Evolutionary conservation across 2,113 vertebrate species (phyloP).

Genomic region (Rhegmatorhina hoffmannsi): DNA sequence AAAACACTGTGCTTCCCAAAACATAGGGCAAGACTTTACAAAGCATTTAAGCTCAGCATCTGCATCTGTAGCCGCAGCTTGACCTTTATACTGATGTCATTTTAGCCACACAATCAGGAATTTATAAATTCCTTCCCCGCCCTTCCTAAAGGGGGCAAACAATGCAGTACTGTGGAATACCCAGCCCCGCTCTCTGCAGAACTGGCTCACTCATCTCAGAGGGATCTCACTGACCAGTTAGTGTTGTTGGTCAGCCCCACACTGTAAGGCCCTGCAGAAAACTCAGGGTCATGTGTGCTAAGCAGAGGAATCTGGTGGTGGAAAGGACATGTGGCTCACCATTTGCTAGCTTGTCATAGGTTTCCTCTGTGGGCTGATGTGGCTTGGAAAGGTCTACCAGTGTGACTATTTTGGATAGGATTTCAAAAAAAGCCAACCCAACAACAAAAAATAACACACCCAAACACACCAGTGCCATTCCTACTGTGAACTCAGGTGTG

Average conservation of each 20-base stretch:
- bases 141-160: background rate
- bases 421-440: background rate
- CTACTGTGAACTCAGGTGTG: background rate
- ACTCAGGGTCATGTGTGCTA: background rate
- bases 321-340: background rate
- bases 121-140: background rate
- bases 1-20: background rate
- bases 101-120: background rate
- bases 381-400: conserved; percentile 35
- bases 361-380: background rate
- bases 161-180: background rate
- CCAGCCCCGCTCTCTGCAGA: background rate
- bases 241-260: fast-evolving
- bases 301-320: too few relatives aligned
- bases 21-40: background rate
- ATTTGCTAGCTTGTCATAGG: background rate
- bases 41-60: background rate
- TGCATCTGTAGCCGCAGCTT: background rate
- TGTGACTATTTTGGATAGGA: background rate
- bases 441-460: background rate
- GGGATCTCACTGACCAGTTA: background rate
- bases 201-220: fast-evolving
- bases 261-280: background rate
- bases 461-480: background rate
- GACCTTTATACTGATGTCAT: background rate